Evolutionary conservation across 2,888 invertebrate genomes (phyloP), one percentile per base, ranked within the genome.

Genomic region (Incurvaria masculella): DNA sequence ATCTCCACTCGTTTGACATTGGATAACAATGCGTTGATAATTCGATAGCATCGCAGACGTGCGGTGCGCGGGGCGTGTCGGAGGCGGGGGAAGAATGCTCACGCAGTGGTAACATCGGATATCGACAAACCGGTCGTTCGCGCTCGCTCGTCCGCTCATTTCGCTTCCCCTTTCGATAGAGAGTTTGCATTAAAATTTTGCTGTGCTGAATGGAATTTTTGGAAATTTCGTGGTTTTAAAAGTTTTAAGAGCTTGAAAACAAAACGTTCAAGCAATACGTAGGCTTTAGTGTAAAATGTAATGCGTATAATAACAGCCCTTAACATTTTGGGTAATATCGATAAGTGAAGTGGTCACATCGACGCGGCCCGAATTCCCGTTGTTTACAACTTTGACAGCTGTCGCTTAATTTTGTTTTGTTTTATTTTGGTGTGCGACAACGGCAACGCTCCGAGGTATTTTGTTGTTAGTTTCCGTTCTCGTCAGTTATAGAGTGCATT

Each of bases 301-400:
- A n/a, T n/a, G n/a, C n/a, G n/a, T n/a, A n/a, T n/a, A n/a, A n/a
- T n/a, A n/a, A n/a, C n/a, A n/a, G n/a, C n/a, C n/a, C n/a, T n/a
- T n/a, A n/a, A n/a, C n/a, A n/a, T n/a, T n/a, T n/a, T n/a, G n/a
- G n/a, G n/a, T n/a, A n/a, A n/a, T n/a, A n/a, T n/a, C n/a, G n/a
- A n/a, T n/a, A n/a, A n/a, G n/a, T n/a, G n/a, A n/a, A n/a, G n/a
- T n/a, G n/a, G n/a, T n/a, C n/a, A n/a, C n/a, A n/a, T n/a, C n/a
- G n/a, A n/a, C n/a, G n/a, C 56, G 58, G 48, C 57, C 58, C 60
- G 61, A 61, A 55, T 61, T 61, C 58, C 64, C 65, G 65, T 76
- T 79, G 75, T 75, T 75, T 75, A 76, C 73, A 68, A 70, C 67
- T 70, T 68, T 69, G 66, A 69, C 68, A 68, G 55, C 62, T 62